Base-by-base conservation (phyloP, 2,888 invertebrate genomes). In the Macaria notata region DNA sequence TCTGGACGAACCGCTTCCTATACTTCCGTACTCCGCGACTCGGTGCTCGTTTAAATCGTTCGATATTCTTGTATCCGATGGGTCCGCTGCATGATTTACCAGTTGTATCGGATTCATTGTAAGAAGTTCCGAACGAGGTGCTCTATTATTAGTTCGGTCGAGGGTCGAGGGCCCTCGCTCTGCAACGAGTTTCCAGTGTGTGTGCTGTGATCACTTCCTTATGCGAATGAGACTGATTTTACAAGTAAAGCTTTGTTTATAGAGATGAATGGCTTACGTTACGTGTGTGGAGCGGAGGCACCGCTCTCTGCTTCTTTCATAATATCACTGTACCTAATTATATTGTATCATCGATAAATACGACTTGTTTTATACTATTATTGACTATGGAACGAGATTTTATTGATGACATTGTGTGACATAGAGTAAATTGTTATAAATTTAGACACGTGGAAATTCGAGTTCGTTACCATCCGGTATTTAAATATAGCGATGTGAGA, bases 211-310 rank as follows among this genome's bases (percentile, higher is more conserved):
- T 88, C 87, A 88, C 88, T 89, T 90, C 90, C 90, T 91, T 90
- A 90, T 90, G 90, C 86, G 88, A 88, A 90, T 89, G 90, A 91
- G 90, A 91, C 90, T 91, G 90, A 91, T 89, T 91, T 91, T 88
- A 88, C 83, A 86, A 84, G 79, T 84, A 85, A 87, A 79, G 84
- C 83, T 88, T 87, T 83, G 82, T 84, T 83, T 82, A 78, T 83
- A 83, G 74, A 76, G 73, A 77, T 78, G 79, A 84, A 80, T 83
- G 79, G 80, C 79, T 81, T 80, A 77, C 76, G 68, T 76, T 71
- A 65, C 68, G 65, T 65, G 67, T 66, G 69, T 69, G 39, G 39
- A 42, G 9, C 36, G 7, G 9, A 41, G 43, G 43, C 44, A 30
- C 2, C 9, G 42, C 38, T 3, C 31, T 19, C 43, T 4, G 78